Conservation (phyloP, 2,888 invertebrate species). For the Epistrophe eligans region DNA sequence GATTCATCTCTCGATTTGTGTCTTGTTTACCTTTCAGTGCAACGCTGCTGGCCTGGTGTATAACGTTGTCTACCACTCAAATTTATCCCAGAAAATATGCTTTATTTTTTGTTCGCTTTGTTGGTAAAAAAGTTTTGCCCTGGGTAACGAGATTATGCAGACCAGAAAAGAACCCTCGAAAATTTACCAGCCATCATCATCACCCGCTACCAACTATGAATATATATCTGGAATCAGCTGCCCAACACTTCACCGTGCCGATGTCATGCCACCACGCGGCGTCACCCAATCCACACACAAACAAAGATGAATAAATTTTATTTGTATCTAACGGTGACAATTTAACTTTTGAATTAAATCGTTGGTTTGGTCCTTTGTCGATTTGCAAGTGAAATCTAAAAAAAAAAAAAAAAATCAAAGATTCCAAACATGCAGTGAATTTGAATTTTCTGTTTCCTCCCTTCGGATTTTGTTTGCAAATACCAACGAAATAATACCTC, state of each 20-base stretch:
- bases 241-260: not conserved
- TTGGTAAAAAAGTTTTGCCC: slow-evolving; percentile 31
- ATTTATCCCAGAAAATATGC: slow-evolving; percentile 49
- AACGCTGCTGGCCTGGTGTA: slow-evolving; percentile 5
- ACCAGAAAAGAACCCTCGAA: slow-evolving; percentile 35
- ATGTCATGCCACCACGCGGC: not conserved
- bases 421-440: slow-evolving; percentile 27
- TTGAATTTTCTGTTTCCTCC: not conserved
- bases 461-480: not conserved
- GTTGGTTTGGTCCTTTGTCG: slow-evolving; percentile 26
- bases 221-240: not conserved
- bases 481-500: not conserved
- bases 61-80: slow-evolving; percentile 33
- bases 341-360: slow-evolving; percentile 58
- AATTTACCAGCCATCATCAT: slow-evolving; percentile 25
- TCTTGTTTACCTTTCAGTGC: slow-evolving; percentile 66
- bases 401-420: not conserved
- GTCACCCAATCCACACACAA: slow-evolving; percentile 4
- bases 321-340: slow-evolving; percentile 54
- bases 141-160: slow-evolving; percentile 57
- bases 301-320: slow-evolving; percentile 52
- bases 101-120: slow-evolving; percentile 6
- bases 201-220: not conserved
- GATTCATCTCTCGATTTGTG: slow-evolving; percentile 72
- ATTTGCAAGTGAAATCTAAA: slow-evolving; percentile 55